These are phyloP conservation scores for Orthosia gothica DNA, from an alignment of 2,888 invertebrate species.

Conservation along the genomic window DNA sequence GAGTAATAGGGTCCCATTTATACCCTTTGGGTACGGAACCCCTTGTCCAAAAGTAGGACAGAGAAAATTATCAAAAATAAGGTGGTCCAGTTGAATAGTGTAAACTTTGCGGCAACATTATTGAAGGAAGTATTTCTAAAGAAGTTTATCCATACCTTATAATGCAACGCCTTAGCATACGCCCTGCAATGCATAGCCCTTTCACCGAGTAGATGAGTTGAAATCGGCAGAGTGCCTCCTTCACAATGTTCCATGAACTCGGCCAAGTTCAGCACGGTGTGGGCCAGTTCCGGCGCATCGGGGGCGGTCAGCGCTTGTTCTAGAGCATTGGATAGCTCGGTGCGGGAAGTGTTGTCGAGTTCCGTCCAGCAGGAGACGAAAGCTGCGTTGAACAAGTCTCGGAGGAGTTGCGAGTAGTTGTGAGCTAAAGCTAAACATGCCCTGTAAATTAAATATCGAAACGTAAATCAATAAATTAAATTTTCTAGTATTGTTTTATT, in stretches of 20 bases:
- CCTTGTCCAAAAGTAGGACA: too few relatives aligned
- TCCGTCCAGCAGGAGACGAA: conserved; percentile 99
- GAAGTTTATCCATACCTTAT: conserved; percentile 83
- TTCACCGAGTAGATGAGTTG: conserved; percentile 96
- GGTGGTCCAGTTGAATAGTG: too few relatives aligned
- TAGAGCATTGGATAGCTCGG: conserved; percentile 96
- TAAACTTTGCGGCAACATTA: too few relatives aligned
- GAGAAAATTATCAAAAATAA: too few relatives aligned
- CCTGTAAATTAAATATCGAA: conserved; percentile 79
- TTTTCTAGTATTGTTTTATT: too few relatives aligned
- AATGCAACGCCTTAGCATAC: conserved; percentile 93
- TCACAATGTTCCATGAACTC: conserved; percentile 99
- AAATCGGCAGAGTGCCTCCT: conserved; percentile 97
- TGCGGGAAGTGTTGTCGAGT: conserved; percentile 95
- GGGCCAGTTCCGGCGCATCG: conserved; percentile 98
- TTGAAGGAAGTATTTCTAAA: not conserved
- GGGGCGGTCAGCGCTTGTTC: conserved; percentile 98
- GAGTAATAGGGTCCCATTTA: too few relatives aligned
- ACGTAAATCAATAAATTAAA: not conserved
- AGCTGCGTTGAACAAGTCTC: conserved; percentile 99
- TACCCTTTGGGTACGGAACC: too few relatives aligned
- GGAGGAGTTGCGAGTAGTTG: conserved; percentile 98
- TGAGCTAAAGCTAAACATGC: conserved; percentile 98
- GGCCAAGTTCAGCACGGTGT: conserved; percentile 98
- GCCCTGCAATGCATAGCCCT: conserved; percentile 98